Percentiles rank a stretch among this genome's conserved stretches.
Evolutionary conservation across 1,140 invertebrate genomes (phyloP).

Genomic region (Sycophaga agraensis): DNA sequence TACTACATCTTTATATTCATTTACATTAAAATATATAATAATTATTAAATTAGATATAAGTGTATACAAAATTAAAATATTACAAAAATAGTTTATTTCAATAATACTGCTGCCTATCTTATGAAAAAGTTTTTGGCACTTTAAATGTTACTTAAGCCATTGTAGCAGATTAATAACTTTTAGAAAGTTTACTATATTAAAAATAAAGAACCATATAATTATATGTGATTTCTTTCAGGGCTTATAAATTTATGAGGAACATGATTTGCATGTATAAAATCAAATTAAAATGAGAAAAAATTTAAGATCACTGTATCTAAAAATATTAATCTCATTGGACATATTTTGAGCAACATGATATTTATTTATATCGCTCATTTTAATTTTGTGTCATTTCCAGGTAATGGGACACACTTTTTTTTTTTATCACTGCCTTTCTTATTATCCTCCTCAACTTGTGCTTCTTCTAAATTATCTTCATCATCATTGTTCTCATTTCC

Average conservation of each 20-base stretch:
- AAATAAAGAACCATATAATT: constrained; percentile 6
- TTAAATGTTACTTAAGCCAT: too few relatives aligned
- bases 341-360: too few relatives aligned
- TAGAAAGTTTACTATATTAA: too few relatives aligned
- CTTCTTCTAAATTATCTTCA: constrained; percentile 64
- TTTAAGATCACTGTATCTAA: too few relatives aligned
- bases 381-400: constrained; percentile 43
- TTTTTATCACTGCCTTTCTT: constrained; percentile 65
- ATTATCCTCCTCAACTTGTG: constrained; percentile 71
- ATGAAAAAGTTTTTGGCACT: constrained; percentile 22
- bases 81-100: too few relatives aligned
- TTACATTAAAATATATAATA: background rate
- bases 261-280: too few relatives aligned
- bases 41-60: background rate
- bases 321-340: constrained; percentile 37
- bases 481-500: constrained; percentile 51
- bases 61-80: background rate
- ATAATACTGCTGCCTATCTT: too few relatives aligned
- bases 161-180: too few relatives aligned
- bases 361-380: too few relatives aligned
- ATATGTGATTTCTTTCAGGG: constrained; percentile 23
- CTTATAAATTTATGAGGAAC: too few relatives aligned
- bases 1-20: background rate
- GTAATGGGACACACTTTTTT: constrained; percentile 52
- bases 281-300: too few relatives aligned